phyloP scores from a whole-genome alignment of 2,888 invertebrate species.

The Polyommatus icarus region DNA sequence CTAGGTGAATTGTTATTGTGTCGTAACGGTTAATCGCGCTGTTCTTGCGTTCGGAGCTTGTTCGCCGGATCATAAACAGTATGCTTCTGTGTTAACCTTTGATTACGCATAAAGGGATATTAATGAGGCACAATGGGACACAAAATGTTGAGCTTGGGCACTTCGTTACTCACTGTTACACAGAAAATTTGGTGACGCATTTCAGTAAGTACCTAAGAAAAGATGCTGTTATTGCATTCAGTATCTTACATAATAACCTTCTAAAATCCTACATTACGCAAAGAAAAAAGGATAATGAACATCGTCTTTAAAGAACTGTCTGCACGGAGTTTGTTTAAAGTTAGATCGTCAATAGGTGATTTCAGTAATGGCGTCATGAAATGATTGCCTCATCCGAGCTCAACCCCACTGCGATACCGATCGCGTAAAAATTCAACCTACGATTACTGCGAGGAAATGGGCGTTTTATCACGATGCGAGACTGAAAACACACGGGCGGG shows the following conservation, averaged over 20 bases:
- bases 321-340: slow-evolving; percentile 15
- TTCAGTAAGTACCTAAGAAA: not conserved
- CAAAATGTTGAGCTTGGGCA: not conserved
- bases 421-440: slow-evolving; percentile 62
- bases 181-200: not conserved
- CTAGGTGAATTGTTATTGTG: slow-evolving; percentile 67
- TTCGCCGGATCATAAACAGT: slow-evolving; percentile 39
- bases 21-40: slow-evolving; percentile 68
- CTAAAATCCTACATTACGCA: not conserved
- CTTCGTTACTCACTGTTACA: not conserved
- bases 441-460: slow-evolving; percentile 68
- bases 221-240: too few relatives aligned
- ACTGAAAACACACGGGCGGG: slow-evolving; percentile 45
- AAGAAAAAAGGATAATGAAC: not conserved
- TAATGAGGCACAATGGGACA: not conserved
- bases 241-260: too few relatives aligned
- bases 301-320: not conserved
- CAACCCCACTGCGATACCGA: slow-evolving; percentile 47
- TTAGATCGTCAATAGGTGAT: slow-evolving; percentile 39
- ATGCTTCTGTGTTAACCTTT: not conserved
- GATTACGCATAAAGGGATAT: not conserved
- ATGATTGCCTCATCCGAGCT: slow-evolving; percentile 43
- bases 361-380: slow-evolving; percentile 45
- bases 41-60: slow-evolving; percentile 54
- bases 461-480: slow-evolving; percentile 63